These are phyloP conservation scores for Parnassius orleans DNA, from an alignment of 2,888 invertebrate genomes.

Conservation along the genomic window DNA sequence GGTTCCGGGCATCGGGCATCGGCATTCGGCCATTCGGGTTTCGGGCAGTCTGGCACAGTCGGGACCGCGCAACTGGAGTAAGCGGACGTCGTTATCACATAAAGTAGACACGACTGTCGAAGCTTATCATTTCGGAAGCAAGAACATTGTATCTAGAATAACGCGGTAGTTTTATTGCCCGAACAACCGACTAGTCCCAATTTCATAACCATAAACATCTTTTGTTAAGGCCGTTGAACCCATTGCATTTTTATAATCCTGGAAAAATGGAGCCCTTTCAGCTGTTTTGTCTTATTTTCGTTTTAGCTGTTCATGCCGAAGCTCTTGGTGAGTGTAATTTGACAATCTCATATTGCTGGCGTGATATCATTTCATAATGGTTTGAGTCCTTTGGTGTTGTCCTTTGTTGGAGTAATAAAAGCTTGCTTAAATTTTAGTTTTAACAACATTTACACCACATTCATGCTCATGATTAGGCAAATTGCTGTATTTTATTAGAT, in stretches of 20 bases:
- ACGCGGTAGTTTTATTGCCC: not conserved
- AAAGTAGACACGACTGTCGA: slow-evolving; percentile 31
- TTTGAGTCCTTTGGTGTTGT: too few relatives aligned
- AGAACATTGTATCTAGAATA: slow-evolving; percentile 45
- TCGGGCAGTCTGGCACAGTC: slow-evolving; percentile 10
- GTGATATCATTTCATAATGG: not conserved
- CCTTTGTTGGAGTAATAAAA: too few relatives aligned
- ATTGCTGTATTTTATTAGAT: too few relatives aligned
- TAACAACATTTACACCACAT: too few relatives aligned
- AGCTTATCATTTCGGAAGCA: slow-evolving; percentile 62
- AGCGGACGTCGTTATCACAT: not conserved
- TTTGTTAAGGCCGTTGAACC: not conserved
- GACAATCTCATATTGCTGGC: slow-evolving; percentile 1
- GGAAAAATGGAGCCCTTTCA: slow-evolving; percentile 16
- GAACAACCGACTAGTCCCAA: not conserved
- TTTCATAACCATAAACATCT: not conserved
- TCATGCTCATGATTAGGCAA: too few relatives aligned
- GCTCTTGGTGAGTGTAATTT: slow-evolving; percentile 17
- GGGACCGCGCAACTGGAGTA: not conserved
- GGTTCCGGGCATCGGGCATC: too few relatives aligned
- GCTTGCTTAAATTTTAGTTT: too few relatives aligned
- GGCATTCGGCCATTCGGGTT: not conserved
- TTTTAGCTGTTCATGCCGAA: not conserved
- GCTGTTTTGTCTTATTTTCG: slow-evolving; percentile 5
- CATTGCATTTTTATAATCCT: not conserved